Conservation (phyloP, 2,113 vertebrate species). For the Narcine bancroftii region DNA sequence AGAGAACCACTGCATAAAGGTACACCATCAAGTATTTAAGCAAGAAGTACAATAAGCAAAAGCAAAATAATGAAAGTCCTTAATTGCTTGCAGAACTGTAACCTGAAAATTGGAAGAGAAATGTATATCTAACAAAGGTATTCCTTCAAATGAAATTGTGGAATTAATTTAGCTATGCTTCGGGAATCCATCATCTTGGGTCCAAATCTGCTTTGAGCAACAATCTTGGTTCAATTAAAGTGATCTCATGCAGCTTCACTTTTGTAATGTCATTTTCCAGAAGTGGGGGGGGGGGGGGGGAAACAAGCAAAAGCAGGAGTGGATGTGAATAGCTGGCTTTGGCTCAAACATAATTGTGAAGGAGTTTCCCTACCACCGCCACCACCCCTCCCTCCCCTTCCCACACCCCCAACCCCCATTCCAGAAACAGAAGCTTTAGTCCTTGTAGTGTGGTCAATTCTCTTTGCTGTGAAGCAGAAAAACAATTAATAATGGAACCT, state of each 20-base stretch:
- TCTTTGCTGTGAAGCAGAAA: constrained; percentile 47
- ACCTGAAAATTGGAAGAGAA: background rate
- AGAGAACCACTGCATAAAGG: background rate
- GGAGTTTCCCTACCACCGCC: background rate
- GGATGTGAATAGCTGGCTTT: constrained; percentile 33
- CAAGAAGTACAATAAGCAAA: background rate
- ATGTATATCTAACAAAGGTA: background rate
- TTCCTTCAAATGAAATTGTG: background rate
- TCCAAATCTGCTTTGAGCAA: background rate
- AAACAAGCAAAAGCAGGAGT: constrained; percentile 35
- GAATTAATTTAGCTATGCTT: background rate
- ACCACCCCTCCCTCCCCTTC: no score
- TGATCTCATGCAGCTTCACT: background rate
- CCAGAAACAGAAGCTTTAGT: constrained; percentile 25
- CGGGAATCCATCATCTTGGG: background rate
- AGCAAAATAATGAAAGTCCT: background rate
- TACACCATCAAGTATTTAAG: background rate
- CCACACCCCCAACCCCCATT: no score
- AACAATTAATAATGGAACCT: constrained; percentile 70
- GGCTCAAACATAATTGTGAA: constrained; percentile 30
- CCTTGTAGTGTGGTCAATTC: background rate
- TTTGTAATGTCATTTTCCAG: background rate
- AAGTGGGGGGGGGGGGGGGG: no score
- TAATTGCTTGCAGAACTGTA: background rate
- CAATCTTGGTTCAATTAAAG: background rate